A percentile compares a stretch with the other conserved stretches of the same genome.
phyloP scores from a whole-genome alignment of 2,113 vertebrate genomes.

The Bos taurus region DNA sequence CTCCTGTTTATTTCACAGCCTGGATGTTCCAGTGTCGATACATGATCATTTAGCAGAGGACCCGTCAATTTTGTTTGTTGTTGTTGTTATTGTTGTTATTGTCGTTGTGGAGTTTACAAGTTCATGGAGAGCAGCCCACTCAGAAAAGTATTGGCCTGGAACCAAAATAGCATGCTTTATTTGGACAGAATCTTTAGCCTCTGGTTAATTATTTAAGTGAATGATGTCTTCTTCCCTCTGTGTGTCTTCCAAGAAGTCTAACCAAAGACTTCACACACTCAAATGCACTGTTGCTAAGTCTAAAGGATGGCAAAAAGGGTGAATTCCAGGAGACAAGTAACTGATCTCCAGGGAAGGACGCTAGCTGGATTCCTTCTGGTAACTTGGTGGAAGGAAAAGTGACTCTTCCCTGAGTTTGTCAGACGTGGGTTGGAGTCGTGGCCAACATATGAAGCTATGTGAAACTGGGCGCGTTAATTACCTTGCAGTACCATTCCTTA shows the following conservation, averaged over 20 bases:
- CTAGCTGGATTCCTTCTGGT: not conserved
- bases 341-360: not conserved
- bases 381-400: not conserved
- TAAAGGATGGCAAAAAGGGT: not conserved
- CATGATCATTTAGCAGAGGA: not conserved
- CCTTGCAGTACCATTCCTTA: not conserved
- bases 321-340: not conserved
- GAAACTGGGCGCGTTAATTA: not conserved
- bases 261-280: not conserved
- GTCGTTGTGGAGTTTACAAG: slow-evolving; percentile 33
- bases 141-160: not conserved
- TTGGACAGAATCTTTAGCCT: slow-evolving; percentile 25
- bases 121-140: not conserved
- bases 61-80: not conserved
- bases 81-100: not conserved
- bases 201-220: slow-evolving; percentile 54
- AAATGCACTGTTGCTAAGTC: not conserved
- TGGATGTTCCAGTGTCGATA: slow-evolving; percentile 8
- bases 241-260: not conserved
- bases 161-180: not conserved
- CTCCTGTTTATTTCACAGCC: slow-evolving; percentile 53
- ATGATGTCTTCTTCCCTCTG: not conserved
- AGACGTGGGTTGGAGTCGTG: not conserved
- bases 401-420: not conserved
- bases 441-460: not conserved